These are phyloP conservation scores for Ganaspis brasiliensis DNA, from an alignment of 2,888 invertebrate genomes.

Conservation along the genomic window DNA sequence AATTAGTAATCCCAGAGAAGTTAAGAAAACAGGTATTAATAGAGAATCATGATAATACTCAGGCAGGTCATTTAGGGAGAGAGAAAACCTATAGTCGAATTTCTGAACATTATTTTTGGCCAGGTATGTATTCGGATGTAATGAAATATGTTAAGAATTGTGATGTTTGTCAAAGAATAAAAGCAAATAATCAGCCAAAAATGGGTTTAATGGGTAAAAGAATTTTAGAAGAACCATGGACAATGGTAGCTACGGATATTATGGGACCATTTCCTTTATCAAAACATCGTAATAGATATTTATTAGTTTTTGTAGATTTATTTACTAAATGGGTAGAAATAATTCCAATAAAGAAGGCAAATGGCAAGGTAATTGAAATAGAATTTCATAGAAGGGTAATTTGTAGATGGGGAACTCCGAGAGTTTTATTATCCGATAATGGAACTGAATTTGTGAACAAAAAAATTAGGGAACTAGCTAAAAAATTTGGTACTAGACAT, in stretches of 20 bases:
- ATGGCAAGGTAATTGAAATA: neutral
- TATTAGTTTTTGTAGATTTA: neutral
- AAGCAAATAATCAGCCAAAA: neutral
- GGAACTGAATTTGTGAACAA: neutral
- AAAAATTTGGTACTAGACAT: neutral
- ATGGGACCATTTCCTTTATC: neutral
- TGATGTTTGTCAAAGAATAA: neutral
- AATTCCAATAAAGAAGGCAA: neutral
- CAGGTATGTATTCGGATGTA: neutral
- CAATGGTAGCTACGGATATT: neutral
- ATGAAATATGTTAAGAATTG: neutral
- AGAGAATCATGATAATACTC: neutral
- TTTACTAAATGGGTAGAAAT: neutral
- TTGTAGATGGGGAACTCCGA: neutral
- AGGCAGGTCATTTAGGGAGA: neutral
- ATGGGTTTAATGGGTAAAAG: neutral
- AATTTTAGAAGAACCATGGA: neutral
- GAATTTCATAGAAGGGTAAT: neutral
- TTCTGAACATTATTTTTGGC: neutral
- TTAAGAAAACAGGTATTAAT: neutral
- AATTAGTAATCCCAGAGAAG: too few relatives aligned
- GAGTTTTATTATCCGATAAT: neutral
- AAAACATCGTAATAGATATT: neutral
- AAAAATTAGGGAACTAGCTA: neutral
- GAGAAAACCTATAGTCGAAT: neutral